These are phyloP conservation scores for Sebastes iracundus DNA, from an alignment of 2,797 vertebrate genomes.

Conservation along the genomic window DNA sequence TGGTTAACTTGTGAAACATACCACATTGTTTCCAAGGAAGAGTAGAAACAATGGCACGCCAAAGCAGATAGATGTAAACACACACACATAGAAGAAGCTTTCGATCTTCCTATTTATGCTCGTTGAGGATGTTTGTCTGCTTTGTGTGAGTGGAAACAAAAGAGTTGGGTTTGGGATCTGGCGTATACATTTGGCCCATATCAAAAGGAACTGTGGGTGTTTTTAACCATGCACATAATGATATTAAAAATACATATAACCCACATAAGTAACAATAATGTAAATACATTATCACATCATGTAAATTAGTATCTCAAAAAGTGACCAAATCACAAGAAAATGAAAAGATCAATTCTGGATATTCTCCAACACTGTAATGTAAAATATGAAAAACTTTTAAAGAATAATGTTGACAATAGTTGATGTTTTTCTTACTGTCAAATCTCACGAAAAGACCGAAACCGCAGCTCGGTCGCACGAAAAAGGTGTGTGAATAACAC, in stretches of 20 bases:
- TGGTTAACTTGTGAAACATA: slow-evolving; percentile 83
- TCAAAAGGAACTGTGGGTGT: slow-evolving; percentile 19
- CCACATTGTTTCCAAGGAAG: slow-evolving; percentile 77
- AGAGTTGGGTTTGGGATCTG: slow-evolving; percentile 60
- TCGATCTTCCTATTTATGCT: slow-evolving; percentile 54
- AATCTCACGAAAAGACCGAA: neutral
- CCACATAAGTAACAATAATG: neutral
- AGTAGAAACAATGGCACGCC: slow-evolving; percentile 78
- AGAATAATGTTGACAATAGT: neutral
- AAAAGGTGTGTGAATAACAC: too few species aligned
- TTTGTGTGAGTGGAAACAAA: slow-evolving; percentile 68
- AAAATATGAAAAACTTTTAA: neutral
- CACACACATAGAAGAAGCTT: slow-evolving; percentile 65
- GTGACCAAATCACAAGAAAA: neutral
- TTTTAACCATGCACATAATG: neutral
- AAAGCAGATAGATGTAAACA: slow-evolving; percentile 73
- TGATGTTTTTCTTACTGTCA: neutral
- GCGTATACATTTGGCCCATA: slow-evolving; percentile 26
- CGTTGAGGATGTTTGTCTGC: slow-evolving; percentile 57
- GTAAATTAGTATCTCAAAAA: neutral
- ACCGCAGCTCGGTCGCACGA: too few species aligned
- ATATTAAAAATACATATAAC: slow-evolving; percentile 1
- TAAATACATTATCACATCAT: neutral
- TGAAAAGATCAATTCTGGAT: neutral
- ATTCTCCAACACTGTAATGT: neutral